Evolutionary conservation across 2,888 invertebrate species (phyloP).

Genomic region (Prosopocoilus inquinatus): DNA sequence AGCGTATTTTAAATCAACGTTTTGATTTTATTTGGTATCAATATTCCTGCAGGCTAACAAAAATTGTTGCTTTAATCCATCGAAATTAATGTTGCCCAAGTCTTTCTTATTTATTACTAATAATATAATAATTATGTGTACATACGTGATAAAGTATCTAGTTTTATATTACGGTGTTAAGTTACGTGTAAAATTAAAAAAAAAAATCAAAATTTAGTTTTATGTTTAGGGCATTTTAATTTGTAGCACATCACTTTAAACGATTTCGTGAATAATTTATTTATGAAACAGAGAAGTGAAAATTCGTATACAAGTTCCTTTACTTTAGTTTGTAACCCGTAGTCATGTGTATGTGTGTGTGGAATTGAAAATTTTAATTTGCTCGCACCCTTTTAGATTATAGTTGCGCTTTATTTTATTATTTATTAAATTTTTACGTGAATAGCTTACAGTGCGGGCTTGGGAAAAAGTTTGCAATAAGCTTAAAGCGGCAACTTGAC

Average conservation of each 20-base stretch:
- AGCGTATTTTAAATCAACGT: too few relatives aligned
- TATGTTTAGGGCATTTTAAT: neutral
- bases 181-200: neutral
- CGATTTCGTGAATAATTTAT: neutral
- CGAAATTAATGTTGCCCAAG: too few relatives aligned
- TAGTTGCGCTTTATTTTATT: conserved; percentile 2
- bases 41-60: too few relatives aligned
- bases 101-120: too few relatives aligned
- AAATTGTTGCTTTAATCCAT: too few relatives aligned
- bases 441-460: conserved; percentile 43
- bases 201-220: neutral
- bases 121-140: too few relatives aligned
- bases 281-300: neutral
- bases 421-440: neutral
- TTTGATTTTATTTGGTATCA: too few relatives aligned
- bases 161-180: too few relatives aligned
- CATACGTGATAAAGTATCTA: too few relatives aligned
- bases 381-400: conserved; percentile 3
- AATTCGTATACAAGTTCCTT: conserved; percentile 13
- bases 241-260: neutral
- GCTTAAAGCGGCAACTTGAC: conserved; percentile 49
- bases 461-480: conserved; percentile 52
- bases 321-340: neutral
- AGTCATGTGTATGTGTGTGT: neutral
- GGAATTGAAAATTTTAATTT: neutral